Evolutionary conservation across 1,140 invertebrate species (phyloP).

Genomic region (Drosophila tsacasi): DNA sequence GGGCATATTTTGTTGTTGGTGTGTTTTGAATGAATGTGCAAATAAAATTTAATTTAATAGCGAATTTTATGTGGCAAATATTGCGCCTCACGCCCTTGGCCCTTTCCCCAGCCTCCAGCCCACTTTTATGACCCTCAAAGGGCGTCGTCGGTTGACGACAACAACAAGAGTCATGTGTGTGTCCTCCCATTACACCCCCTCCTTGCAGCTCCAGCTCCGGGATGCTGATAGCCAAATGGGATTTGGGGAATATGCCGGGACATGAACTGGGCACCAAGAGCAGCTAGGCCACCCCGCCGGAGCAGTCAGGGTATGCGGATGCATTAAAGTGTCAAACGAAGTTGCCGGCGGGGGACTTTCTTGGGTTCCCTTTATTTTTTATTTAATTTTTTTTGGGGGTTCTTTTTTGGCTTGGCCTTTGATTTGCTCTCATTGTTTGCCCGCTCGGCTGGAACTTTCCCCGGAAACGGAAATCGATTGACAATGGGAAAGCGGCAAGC

Average conservation of each 20-base stretch:
- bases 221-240: constrained; percentile 77
- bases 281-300: background rate
- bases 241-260: constrained; percentile 68
- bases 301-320: constrained; percentile 2
- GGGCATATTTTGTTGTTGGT: constrained; percentile 62
- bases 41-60: constrained; percentile 82
- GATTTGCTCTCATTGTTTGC: constrained; percentile 60
- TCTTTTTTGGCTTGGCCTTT: constrained; percentile 41
- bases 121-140: constrained; percentile 70
- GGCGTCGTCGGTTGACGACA: constrained; percentile 40
- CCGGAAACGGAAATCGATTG: constrained; percentile 32
- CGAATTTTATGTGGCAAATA: constrained; percentile 77
- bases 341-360: constrained; percentile 45
- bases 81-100: constrained; percentile 68
- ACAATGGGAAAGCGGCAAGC: constrained; percentile 5
- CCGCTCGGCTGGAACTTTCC: constrained; percentile 2
- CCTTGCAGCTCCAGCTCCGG: background rate
- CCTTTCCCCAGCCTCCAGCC: constrained; percentile 20
- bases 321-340: constrained; percentile 74
- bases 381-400: background rate
- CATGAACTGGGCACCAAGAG: constrained; percentile 21
- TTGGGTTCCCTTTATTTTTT: background rate
- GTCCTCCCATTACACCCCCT: background rate
- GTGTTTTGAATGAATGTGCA: constrained; percentile 76
- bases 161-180: background rate